Evolutionary conservation across 2,888 invertebrate genomes (phyloP).

Genomic region (Artemia sinica): DNA sequence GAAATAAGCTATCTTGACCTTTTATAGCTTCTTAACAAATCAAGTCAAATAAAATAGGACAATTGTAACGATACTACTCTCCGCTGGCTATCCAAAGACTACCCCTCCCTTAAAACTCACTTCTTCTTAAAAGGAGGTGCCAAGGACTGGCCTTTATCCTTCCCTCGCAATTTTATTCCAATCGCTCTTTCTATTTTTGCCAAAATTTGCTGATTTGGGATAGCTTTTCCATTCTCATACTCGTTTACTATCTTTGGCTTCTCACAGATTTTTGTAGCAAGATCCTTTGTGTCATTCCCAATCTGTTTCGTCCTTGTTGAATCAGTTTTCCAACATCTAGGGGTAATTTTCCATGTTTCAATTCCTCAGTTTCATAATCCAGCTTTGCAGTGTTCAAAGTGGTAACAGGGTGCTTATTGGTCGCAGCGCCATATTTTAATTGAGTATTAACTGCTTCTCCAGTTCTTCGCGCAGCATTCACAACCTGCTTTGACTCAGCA

Average conservation of each 20-base stretch:
- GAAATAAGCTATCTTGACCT: no score
- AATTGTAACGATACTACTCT: no score
- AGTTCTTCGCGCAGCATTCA: constrained; percentile 1
- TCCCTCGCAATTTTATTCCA: constrained; percentile 79
- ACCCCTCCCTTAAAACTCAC: neutral
- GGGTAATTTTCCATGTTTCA: constrained; percentile 75
- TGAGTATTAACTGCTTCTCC: neutral
- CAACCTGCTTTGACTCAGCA: neutral
- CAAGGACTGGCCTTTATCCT: constrained; percentile 72
- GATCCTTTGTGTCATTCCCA: constrained; percentile 93
- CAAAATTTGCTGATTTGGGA: no score
- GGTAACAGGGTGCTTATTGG: constrained; percentile 89
- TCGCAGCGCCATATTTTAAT: constrained; percentile 59
- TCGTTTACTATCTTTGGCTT: constrained; percentile 91
- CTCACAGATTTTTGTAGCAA: constrained; percentile 95
- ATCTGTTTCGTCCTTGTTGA: constrained; percentile 82
- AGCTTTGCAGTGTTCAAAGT: constrained; percentile 94
- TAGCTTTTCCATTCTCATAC: constrained; percentile 91
- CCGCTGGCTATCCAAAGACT: constrained; percentile 9
- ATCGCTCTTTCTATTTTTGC: constrained; percentile 88
- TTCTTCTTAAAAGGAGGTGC: constrained; percentile 46
- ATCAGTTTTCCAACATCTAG: constrained; percentile 81
- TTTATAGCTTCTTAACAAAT: no score
- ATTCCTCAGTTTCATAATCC: constrained; percentile 93
- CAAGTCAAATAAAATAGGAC: no score